Percentiles rank a stretch among this genome's conserved stretches.
These are phyloP conservation scores for Cirrhinus mrigala DNA, from an alignment of 2,797 vertebrate species.

Conservation along the genomic window DNA sequence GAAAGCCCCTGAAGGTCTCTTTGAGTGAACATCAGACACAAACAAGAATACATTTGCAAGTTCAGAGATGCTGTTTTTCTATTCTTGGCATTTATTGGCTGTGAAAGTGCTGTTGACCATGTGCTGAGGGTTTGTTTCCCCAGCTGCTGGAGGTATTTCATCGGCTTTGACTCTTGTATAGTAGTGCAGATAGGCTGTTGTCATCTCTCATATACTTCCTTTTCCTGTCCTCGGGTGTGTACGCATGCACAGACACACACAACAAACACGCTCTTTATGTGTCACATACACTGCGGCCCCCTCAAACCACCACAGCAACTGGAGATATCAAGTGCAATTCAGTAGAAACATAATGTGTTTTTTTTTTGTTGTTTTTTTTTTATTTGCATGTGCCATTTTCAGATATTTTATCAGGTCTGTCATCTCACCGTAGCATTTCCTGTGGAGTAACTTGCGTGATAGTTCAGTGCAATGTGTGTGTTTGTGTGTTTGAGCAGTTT, in stretches of 20 bases:
- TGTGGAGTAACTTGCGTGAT: constrained; percentile 13
- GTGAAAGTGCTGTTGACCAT: not conserved
- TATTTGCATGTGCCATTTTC: constrained; percentile 23
- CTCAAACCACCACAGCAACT: not conserved
- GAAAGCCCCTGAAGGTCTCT: constrained; percentile 2
- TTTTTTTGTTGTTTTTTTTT: not conserved
- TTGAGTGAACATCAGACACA: constrained; percentile 30
- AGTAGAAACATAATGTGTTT: constrained; percentile 12
- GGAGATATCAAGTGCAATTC: constrained; percentile 9
- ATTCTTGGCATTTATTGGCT: constrained; percentile 10
- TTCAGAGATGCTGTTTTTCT: not conserved
- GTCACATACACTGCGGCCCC: not conserved
- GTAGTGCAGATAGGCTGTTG: constrained; percentile 46
- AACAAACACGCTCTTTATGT: not conserved
- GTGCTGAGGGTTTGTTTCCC: constrained; percentile 28
- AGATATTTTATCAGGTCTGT: constrained; percentile 14
- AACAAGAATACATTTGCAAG: constrained; percentile 22
- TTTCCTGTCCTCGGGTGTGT: constrained; percentile 48
- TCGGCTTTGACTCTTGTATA: constrained; percentile 17
- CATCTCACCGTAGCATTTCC: constrained; percentile 10
- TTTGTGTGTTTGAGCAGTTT: not conserved
- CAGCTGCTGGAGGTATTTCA: constrained; percentile 38
- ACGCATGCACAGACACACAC: constrained; percentile 1
- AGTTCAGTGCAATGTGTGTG: not conserved
- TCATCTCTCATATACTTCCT: constrained; percentile 52